phyloP scores from a whole-genome alignment of 1,140 invertebrate species.

The Globodera rostochiensis region DNA sequence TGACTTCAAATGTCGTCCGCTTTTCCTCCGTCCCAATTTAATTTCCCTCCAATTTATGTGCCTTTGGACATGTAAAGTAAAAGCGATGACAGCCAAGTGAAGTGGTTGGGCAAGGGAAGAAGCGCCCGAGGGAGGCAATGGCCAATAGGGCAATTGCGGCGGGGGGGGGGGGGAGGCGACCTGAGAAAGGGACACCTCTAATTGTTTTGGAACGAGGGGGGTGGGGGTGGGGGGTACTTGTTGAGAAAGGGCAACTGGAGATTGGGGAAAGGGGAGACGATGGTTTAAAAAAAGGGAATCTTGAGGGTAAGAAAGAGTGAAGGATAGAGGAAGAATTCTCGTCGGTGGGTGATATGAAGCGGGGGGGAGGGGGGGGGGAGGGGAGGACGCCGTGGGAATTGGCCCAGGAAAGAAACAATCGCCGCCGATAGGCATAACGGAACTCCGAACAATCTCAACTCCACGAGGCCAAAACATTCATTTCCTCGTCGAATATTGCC shows the following conservation, averaged over 20 bases:
- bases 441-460: too few species aligned
- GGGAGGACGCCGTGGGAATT: background rate
- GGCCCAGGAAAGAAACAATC: background rate
- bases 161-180: background rate
- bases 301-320: too few species aligned
- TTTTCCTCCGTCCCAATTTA: background rate
- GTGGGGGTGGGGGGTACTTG: background rate
- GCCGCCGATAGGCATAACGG: too few species aligned
- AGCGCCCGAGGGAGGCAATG: background rate
- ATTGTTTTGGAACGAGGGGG: conserved; percentile 12
- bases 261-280: background rate
- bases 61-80: background rate
- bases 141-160: background rate
- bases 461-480: too few species aligned
- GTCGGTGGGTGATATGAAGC: too few species aligned
- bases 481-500: too few species aligned
- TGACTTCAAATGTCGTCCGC: conserved; percentile 1
- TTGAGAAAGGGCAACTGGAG: too few species aligned
- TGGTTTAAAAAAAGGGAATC: background rate
- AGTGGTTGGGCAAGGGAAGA: conserved; percentile 1
- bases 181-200: conserved; percentile 6
- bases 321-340: background rate
- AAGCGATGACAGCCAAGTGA: background rate
- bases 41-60: conserved; percentile 3
- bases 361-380: background rate